Percentiles rank a stretch among this genome's conserved stretches.
phyloP scores from a whole-genome alignment of 2,888 invertebrate genomes.

The Doris montereyensis region DNA sequence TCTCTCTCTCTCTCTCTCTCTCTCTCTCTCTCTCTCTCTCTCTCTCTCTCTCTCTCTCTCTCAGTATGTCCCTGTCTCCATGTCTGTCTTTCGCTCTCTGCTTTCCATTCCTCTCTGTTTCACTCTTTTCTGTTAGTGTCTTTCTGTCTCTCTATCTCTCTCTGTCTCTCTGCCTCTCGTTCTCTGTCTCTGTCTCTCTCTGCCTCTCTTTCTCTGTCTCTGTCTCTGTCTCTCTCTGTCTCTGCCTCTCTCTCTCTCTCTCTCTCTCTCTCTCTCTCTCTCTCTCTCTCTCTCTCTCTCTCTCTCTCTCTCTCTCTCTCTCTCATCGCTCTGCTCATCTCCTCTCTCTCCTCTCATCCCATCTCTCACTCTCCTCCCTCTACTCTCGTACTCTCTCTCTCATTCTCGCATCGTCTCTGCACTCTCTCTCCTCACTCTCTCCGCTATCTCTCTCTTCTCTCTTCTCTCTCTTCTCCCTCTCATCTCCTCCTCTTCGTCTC shows the following conservation, averaged over 20 bases:
- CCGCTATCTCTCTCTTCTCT: not conserved
- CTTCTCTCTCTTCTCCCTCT: not conserved
- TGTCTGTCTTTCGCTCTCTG: not conserved
- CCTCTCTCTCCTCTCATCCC: not conserved
- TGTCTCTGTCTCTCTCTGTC: constrained; percentile 28
- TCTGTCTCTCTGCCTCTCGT: not conserved
- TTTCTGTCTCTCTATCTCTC: not conserved
- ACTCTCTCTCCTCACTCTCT: not conserved
- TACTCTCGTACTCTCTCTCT: not conserved
- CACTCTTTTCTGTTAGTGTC: not conserved
- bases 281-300: not conserved
- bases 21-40: not conserved
- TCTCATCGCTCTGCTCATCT: not conserved
- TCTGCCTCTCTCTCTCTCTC: constrained; percentile 29
- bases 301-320: not conserved
- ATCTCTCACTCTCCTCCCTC: not conserved
- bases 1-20: not conserved
- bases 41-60: not conserved
- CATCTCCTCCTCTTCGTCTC: not conserved
- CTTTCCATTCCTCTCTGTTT: not conserved
- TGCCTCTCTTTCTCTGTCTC: too few relatives aligned
- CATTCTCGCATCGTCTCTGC: not conserved
- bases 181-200: too few relatives aligned
- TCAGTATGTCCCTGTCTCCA: too few relatives aligned
- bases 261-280: constrained; percentile 13